A percentile compares a stretch with the other conserved stretches of the same genome.
These are phyloP conservation scores for Gallinago stenura DNA, from an alignment of 2,797 vertebrate species.

Conservation along the genomic window DNA sequence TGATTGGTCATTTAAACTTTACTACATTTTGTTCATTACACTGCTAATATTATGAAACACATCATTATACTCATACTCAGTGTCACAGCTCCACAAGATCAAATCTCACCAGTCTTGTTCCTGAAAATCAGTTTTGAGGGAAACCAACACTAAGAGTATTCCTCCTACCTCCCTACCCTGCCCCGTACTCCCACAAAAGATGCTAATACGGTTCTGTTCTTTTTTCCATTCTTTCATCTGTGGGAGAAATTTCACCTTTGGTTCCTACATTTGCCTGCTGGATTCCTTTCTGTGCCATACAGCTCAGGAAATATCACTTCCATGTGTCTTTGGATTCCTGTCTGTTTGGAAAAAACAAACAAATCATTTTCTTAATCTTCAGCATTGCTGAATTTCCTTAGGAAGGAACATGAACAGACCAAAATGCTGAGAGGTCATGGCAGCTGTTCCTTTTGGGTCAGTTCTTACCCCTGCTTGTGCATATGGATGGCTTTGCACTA, in stretches of 20 bases:
- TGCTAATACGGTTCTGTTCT: not conserved
- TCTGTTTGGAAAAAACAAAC: not conserved
- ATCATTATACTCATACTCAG: conserved; percentile 40
- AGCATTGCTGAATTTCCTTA: not conserved
- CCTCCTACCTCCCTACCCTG: not conserved
- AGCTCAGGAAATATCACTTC: not conserved
- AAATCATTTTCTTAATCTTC: not conserved
- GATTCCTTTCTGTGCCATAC: not conserved
- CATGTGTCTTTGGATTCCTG: not conserved
- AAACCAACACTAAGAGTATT: not conserved
- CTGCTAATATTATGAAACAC: conserved; percentile 71
- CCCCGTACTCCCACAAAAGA: not conserved
- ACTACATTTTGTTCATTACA: not conserved
- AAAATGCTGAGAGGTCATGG: not conserved
- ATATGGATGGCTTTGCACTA: not conserved
- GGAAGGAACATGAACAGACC: not conserved
- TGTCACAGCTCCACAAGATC: not conserved
- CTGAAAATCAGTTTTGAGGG: conserved; percentile 21
- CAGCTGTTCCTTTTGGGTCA: not conserved
- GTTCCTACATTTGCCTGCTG: not conserved
- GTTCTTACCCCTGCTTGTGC: not conserved
- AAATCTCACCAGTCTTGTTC: conserved; percentile 3
- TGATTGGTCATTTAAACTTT: conserved; percentile 33
- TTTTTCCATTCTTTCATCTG: not conserved
- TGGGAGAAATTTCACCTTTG: not conserved